These are phyloP conservation scores for Anser brachyrhynchus DNA, from an alignment of 2,113 vertebrate genomes.

Conservation along the genomic window DNA sequence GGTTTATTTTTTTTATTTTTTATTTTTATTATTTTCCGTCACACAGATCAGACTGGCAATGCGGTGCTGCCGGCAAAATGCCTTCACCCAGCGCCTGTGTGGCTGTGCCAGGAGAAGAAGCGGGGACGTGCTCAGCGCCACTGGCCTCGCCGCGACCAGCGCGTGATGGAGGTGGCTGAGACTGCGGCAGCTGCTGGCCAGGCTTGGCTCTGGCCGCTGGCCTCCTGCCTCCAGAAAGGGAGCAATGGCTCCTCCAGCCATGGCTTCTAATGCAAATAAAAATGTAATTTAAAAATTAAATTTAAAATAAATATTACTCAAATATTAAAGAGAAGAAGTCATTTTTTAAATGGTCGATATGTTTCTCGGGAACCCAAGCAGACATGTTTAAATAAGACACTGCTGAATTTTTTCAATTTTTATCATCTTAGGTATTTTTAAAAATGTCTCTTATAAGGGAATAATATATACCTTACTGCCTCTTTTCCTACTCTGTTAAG, in stretches of 20 bases:
- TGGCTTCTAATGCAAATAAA: conserved; percentile 42
- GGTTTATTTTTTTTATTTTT: not conserved
- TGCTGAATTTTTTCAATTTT: not conserved
- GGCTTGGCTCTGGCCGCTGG: not conserved
- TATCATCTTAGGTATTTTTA: not conserved
- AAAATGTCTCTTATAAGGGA: not conserved
- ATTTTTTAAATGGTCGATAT: not conserved
- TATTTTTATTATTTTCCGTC: not conserved
- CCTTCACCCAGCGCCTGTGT: not conserved
- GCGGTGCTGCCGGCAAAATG: not conserved
- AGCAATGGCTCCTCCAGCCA: not conserved
- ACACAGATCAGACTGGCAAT: not conserved
- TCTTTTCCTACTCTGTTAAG: not conserved
- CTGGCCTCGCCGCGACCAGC: accelerated
- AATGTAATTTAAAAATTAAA: conserved; percentile 57
- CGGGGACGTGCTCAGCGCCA: accelerated
- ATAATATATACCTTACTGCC: not conserved
- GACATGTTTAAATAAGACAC: conserved; percentile 29
- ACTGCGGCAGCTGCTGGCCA: not conserved
- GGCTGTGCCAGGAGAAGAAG: not conserved
- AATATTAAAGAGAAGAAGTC: conserved; percentile 68
- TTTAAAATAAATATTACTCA: conserved; percentile 69
- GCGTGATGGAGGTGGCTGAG: not conserved
- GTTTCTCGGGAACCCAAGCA: not conserved
- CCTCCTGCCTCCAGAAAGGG: not conserved